Conservation (phyloP, 2,888 invertebrate genomes). For the Ypsolopha scabrella region DNA sequence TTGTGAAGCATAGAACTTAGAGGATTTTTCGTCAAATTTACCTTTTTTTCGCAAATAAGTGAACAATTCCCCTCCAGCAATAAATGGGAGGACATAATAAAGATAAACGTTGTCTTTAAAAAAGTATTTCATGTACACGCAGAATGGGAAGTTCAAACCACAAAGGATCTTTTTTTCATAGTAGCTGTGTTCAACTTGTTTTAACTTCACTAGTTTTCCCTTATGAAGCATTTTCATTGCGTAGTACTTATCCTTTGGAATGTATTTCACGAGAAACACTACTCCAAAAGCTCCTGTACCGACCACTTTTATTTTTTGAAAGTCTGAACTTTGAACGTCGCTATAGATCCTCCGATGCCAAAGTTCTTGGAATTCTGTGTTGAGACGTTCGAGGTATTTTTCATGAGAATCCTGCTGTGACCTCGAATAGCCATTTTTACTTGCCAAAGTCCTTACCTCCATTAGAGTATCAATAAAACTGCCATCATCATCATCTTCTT, state of each 20-base stretch:
- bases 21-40: slow-evolving; percentile 79
- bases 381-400: slow-evolving; percentile 40
- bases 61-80: slow-evolving; percentile 91
- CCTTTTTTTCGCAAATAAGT: slow-evolving; percentile 75
- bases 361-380: slow-evolving; percentile 45
- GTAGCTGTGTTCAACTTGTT: slow-evolving; percentile 88
- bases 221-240: slow-evolving; percentile 94
- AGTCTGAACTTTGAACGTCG: slow-evolving; percentile 67
- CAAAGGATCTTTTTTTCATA: slow-evolving; percentile 92
- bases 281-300: slow-evolving; percentile 93
- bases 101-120: slow-evolving; percentile 90
- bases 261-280: slow-evolving; percentile 79
- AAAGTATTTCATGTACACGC: slow-evolving; percentile 85
- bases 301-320: slow-evolving; percentile 78
- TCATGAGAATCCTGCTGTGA: slow-evolving; percentile 43
- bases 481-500: too few species aligned
- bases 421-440: slow-evolving; percentile 20
- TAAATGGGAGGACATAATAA: slow-evolving; percentile 84
- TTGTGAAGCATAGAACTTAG: slow-evolving; percentile 92
- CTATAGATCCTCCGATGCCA: slow-evolving; percentile 38
- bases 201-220: slow-evolving; percentile 85
- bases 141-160: slow-evolving; percentile 88
- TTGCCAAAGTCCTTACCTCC: too few species aligned
- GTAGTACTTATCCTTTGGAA: slow-evolving; percentile 70
- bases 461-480: too few species aligned